Evolutionary conservation across 2,797 vertebrate genomes (phyloP).

Genomic region (Spizella passerina): DNA sequence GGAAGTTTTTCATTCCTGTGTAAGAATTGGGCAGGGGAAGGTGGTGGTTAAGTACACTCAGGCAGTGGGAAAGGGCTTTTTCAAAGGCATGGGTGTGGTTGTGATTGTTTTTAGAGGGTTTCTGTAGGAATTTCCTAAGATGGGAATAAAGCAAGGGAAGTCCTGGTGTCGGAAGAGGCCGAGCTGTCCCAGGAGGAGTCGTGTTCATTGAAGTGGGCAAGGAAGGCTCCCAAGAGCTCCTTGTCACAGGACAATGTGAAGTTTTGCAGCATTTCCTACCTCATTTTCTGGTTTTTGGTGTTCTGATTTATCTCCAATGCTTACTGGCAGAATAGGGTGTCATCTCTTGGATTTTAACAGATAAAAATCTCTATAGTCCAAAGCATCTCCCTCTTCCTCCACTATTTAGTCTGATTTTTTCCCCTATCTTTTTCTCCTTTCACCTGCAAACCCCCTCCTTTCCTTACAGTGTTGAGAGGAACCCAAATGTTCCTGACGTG

Average conservation of each 20-base stretch:
- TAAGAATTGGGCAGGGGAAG: not conserved
- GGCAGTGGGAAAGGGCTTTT: not conserved
- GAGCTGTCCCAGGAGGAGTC: not conserved
- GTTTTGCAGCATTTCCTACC: not conserved
- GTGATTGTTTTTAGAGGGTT: not conserved
- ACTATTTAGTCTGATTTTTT: not conserved
- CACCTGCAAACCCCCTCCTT: not conserved
- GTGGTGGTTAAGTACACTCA: not conserved
- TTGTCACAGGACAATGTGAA: not conserved
- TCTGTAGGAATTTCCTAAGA: not conserved
- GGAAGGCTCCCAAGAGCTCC: not conserved
- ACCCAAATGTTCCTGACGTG: accelerated
- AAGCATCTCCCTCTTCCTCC: not conserved
- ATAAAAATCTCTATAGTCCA: not conserved
- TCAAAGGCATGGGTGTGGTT: not conserved
- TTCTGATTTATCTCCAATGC: not conserved
- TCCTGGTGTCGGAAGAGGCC: not conserved
- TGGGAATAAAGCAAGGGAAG: not conserved
- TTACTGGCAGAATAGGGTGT: not conserved
- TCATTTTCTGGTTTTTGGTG: not conserved
- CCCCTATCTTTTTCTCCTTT: not conserved
- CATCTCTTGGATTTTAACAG: not conserved
- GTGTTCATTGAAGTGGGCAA: not conserved
- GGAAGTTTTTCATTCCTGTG: not conserved
- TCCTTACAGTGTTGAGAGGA: not conserved